phyloP scores from a whole-genome alignment of 2,113 vertebrate species.

The Grallaria varia region DNA sequence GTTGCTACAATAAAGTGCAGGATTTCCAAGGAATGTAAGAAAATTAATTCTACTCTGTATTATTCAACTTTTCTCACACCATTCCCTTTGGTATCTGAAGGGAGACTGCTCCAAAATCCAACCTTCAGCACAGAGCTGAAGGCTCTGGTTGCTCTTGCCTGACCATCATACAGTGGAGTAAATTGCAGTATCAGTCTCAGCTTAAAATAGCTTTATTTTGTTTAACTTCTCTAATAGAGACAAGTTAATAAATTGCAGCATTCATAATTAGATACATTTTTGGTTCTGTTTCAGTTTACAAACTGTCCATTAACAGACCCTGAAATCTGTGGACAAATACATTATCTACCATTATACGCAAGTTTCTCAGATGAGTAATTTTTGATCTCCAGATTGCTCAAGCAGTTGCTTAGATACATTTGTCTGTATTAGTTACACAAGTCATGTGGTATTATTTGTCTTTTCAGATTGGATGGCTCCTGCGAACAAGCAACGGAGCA shows the following conservation, averaged over 20 bases:
- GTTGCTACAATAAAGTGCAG: neutral
- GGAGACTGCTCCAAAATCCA: neutral
- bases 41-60: neutral
- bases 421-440: slow-evolving; percentile 59
- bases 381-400: slow-evolving; percentile 55
- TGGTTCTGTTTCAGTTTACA: slow-evolving; percentile 7
- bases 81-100: neutral
- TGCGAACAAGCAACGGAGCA: slow-evolving; percentile 37
- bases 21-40: neutral
- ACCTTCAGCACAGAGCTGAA: neutral
- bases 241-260: slow-evolving; percentile 10
- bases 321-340: slow-evolving; percentile 55
- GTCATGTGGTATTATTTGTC: slow-evolving; percentile 38
- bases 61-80: neutral
- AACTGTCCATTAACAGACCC: slow-evolving; percentile 43
- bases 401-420: slow-evolving; percentile 64
- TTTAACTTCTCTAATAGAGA: neutral
- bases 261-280: slow-evolving; percentile 16
- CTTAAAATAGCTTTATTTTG: neutral
- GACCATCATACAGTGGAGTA: neutral
- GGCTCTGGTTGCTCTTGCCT: neutral
- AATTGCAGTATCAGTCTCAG: neutral
- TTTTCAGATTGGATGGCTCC: slow-evolving; percentile 36
- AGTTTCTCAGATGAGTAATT: slow-evolving; percentile 67
- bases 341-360: slow-evolving; percentile 27